A percentile compares a stretch with the other conserved stretches of the same genome.
Conservation (phyloP, 2,113 vertebrate genomes). For the Shinisaurus crocodilurus region DNA sequence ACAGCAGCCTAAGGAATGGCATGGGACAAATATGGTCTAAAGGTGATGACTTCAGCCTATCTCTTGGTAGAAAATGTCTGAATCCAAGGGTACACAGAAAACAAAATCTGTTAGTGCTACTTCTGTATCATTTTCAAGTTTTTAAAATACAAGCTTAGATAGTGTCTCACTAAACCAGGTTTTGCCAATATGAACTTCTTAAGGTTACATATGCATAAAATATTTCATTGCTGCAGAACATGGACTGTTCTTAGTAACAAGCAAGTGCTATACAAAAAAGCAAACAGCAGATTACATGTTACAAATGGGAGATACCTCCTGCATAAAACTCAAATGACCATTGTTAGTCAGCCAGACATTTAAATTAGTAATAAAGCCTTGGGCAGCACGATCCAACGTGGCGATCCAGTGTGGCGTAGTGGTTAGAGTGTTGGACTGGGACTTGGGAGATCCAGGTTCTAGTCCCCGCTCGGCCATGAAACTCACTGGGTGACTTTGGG, state of each 20-base stretch:
- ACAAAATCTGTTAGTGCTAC: background rate
- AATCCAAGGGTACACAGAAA: background rate
- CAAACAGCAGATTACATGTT: accelerated
- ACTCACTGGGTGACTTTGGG: too few relatives aligned
- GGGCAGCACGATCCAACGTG: too few relatives aligned
- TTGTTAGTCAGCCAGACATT: conserved; percentile 26
- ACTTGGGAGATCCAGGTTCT: too few relatives aligned
- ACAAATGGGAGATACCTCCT: conserved; percentile 30
- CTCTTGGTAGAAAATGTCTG: background rate
- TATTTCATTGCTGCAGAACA: background rate
- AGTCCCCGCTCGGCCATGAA: too few relatives aligned
- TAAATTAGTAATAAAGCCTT: background rate
- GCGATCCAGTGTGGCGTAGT: too few relatives aligned
- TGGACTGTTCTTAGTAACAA: background rate
- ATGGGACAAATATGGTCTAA: background rate
- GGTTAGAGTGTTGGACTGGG: too few relatives aligned
- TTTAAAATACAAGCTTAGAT: background rate
- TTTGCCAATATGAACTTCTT: background rate
- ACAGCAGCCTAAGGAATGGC: background rate
- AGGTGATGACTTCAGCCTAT: background rate
- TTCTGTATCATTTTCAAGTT: background rate
- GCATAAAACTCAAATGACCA: conserved; percentile 42
- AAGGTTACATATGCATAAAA: conserved; percentile 4
- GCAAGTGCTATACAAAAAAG: background rate
- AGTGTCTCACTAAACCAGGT: background rate